A percentile compares a stretch with the other conserved stretches of the same genome.
These are phyloP conservation scores for Phrynocephalus versicolor DNA, from an alignment of 2,113 vertebrate genomes.

Conservation along the genomic window DNA sequence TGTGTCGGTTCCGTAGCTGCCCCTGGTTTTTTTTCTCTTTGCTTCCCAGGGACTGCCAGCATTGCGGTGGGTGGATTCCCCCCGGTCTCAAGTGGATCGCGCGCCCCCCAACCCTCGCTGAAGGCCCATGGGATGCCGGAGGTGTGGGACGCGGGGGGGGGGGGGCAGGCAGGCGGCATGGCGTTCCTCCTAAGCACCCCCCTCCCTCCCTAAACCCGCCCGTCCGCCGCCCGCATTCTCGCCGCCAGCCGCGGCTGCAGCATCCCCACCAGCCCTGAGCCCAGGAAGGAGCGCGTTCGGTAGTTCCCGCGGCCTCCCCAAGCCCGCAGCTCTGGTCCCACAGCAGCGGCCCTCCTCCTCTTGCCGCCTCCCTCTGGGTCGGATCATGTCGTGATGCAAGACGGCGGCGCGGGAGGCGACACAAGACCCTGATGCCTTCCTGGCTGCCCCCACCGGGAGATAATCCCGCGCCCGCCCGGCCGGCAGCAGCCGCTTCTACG, in stretches of 20 bases:
- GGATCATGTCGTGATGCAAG: background rate
- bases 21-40: background rate
- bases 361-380: background rate
- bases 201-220: too few relatives aligned
- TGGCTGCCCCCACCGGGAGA: background rate
- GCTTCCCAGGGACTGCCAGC: background rate
- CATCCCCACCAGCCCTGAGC: constrained; percentile 9
- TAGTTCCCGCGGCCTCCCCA: too few relatives aligned
- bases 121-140: too few relatives aligned
- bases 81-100: background rate
- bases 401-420: background rate
- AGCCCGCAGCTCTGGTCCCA: too few relatives aligned
- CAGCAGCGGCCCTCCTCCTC: background rate
- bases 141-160: too few relatives aligned
- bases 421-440: too few relatives aligned
- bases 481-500: background rate
- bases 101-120: background rate
- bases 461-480: background rate
- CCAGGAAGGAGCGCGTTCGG: too few relatives aligned
- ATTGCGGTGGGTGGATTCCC: background rate
- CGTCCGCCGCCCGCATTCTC: too few relatives aligned
- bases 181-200: background rate
- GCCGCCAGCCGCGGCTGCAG: background rate
- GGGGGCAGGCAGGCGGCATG: background rate
- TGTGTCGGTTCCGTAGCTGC: too few relatives aligned